Evolutionary conservation across 2,888 invertebrate species (phyloP).

Genomic region (Pterostichus madidus): DNA sequence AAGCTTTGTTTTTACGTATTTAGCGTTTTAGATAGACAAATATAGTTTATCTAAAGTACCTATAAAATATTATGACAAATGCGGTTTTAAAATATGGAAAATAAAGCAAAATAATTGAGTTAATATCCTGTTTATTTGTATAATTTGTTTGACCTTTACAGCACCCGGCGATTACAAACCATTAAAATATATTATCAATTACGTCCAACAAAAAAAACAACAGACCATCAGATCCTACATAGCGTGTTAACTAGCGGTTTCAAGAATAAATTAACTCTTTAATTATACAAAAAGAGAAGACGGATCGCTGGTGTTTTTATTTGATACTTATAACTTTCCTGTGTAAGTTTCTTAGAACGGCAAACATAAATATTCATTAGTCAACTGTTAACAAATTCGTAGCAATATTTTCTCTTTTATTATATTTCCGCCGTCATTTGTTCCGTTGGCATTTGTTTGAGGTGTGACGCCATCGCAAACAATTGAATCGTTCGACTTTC

Average conservation of each 20-base stretch:
- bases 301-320: constrained; percentile 43
- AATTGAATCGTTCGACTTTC: constrained; percentile 48
- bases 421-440: constrained; percentile 50
- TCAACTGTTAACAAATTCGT: constrained; percentile 59
- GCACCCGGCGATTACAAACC: constrained; percentile 12
- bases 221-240: constrained; percentile 39
- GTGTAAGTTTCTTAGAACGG: constrained; percentile 37
- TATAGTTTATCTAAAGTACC: too few species aligned
- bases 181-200: constrained; percentile 54
- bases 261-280: constrained; percentile 47
- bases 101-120: neutral
- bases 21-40: too few species aligned
- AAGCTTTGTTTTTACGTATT: too few species aligned
- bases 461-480: constrained; percentile 52
- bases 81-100: constrained; percentile 6
- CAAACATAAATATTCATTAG: constrained; percentile 55
- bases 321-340: constrained; percentile 35
- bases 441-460: constrained; percentile 49
- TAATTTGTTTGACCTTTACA: constrained; percentile 45
- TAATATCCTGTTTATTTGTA: constrained; percentile 26
- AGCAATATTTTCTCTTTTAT: constrained; percentile 58
- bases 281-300: constrained; percentile 49
- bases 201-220: constrained; percentile 17
- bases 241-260: constrained; percentile 51
- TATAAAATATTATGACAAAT: neutral